phyloP scores from a whole-genome alignment of 2,888 invertebrate species.

The Acrocera orbiculus region DNA sequence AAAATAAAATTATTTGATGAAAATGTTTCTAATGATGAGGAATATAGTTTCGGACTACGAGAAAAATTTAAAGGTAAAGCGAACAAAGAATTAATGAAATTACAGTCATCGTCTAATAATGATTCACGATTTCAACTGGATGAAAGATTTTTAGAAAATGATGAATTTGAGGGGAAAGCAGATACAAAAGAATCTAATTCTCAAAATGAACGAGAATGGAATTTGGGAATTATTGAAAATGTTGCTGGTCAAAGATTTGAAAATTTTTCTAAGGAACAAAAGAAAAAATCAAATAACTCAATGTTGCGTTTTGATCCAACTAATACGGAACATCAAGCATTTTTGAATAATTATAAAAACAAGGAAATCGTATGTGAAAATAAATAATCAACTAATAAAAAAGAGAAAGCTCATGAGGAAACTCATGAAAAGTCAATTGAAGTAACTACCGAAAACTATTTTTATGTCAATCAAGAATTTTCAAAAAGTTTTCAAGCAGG shows the following conservation, averaged over 20 bases:
- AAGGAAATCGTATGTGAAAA: constrained; percentile 29
- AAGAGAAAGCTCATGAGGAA: constrained; percentile 21
- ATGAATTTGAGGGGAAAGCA: constrained; percentile 15
- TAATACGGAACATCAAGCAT: constrained; percentile 45
- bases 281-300: constrained; percentile 15
- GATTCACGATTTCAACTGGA: constrained; percentile 63
- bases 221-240: constrained; percentile 34
- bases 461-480: constrained; percentile 47
- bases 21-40: constrained; percentile 32
- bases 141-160: constrained; percentile 48
- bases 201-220: constrained; percentile 26
- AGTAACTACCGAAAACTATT: constrained; percentile 55
- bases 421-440: constrained; percentile 14
- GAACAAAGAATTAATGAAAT: constrained; percentile 35
- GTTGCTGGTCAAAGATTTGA: constrained; percentile 28
- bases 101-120: constrained; percentile 54
- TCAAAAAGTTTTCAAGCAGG: no score
- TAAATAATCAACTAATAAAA: not conserved
- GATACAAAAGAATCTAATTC: constrained; percentile 6
- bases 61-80: constrained; percentile 40
- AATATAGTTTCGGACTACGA: constrained; percentile 42
- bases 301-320: constrained; percentile 52
- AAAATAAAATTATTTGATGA: constrained; percentile 32
- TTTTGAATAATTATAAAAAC: constrained; percentile 28
- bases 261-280: constrained; percentile 3